phyloP scores from a whole-genome alignment of 2,113 vertebrate species.

The Tychaedon coryphoeus region DNA sequence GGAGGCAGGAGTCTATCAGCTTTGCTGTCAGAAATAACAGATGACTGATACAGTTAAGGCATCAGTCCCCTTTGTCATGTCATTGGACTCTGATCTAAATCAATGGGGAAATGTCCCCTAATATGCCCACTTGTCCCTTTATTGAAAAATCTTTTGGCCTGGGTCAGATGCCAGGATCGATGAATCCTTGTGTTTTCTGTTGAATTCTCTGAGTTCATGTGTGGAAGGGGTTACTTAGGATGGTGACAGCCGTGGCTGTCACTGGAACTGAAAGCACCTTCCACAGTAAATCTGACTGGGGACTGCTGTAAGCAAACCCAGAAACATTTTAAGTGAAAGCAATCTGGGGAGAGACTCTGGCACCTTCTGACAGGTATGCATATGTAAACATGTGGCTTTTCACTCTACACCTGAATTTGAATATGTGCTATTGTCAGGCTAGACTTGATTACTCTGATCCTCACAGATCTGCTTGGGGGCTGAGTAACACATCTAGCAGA shows the following conservation, averaged over 20 bases:
- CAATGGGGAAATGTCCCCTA: not conserved
- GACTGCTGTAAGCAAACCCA: not conserved
- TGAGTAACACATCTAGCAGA: not conserved
- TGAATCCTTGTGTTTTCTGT: not conserved
- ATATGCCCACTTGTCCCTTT: not conserved
- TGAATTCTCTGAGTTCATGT: not conserved
- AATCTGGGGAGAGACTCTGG: not conserved
- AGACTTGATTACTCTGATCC: not conserved
- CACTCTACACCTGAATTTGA: not conserved
- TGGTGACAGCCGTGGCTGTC: not conserved
- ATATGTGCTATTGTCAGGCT: not conserved
- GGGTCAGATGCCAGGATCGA: conserved; percentile 12
- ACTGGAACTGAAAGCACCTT: not conserved
- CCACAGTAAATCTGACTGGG: not conserved
- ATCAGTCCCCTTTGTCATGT: not conserved
- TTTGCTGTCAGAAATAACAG: conserved; percentile 2
- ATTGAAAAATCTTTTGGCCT: conserved; percentile 12
- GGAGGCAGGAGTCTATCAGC: not conserved
- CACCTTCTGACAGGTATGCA: not conserved
- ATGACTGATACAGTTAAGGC: not conserved
- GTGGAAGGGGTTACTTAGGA: not conserved
- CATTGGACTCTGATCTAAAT: not conserved
- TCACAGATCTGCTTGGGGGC: not conserved
- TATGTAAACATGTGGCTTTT: not conserved
- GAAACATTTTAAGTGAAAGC: not conserved